A percentile compares a stretch with the other conserved stretches of the same genome.
phyloP scores from a whole-genome alignment of 1,140 invertebrate species.

The Chlorops oryzae region DNA sequence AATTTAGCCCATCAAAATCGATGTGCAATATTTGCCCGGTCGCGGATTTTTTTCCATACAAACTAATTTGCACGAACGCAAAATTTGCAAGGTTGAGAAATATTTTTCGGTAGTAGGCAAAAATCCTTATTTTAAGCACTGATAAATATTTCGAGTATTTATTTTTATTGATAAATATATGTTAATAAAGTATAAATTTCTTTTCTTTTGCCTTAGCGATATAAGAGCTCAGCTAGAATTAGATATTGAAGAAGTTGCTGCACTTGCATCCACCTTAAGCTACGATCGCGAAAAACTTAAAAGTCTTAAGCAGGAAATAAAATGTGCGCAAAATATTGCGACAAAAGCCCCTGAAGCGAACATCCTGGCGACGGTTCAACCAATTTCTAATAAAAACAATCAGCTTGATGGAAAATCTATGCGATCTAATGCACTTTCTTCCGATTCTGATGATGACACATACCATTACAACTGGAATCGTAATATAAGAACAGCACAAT shows the following conservation, averaged over 20 bases:
- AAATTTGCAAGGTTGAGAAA: too few species aligned
- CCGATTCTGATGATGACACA: conserved; percentile 47
- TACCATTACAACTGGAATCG: conserved; percentile 41
- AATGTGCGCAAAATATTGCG: conserved; percentile 48
- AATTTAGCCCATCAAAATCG: too few species aligned
- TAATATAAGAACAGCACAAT: conserved; percentile 18
- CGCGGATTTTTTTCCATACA: too few species aligned
- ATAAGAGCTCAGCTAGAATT: conserved; percentile 87
- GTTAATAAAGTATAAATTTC: conserved; percentile 18
- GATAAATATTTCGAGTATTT: neutral
- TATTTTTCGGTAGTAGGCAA: too few species aligned
- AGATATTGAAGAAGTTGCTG: conserved; percentile 45
- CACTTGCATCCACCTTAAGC: conserved; percentile 36
- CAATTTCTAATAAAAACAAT: conserved; percentile 7
- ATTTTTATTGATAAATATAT: neutral
- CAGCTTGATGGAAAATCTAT: conserved; percentile 24
- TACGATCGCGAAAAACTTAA: conserved; percentile 42
- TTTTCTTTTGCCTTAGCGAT: conserved; percentile 63
- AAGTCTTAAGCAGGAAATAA: conserved; percentile 33
- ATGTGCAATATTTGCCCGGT: too few species aligned
- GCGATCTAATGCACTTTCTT: conserved; percentile 33
- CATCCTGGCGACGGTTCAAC: conserved; percentile 10
- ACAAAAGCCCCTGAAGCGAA: conserved; percentile 6
- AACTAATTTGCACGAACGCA: too few species aligned
- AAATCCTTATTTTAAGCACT: too few species aligned